Evolutionary conservation across 1,140 invertebrate genomes (phyloP), one percentile per base, ranked within the genome.

Genomic region (Belonocnema kinseyi): DNA sequence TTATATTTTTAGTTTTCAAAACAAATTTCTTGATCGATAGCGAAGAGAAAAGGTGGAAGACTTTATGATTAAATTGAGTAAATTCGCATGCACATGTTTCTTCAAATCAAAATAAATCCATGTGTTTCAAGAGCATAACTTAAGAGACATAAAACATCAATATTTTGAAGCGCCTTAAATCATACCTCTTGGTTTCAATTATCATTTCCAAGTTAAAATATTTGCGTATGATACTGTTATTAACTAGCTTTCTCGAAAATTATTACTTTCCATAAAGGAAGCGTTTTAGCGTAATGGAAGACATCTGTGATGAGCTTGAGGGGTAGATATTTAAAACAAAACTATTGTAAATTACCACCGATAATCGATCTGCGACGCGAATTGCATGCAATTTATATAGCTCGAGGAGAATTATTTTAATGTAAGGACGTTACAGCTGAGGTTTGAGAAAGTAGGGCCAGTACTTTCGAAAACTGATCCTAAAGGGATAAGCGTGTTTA

Each of bases 401-500:
- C 61, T 66, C 6, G 26, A 61, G 58, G 61, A 66, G 61, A 66
- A 66, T 66, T 66, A 33, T 66, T 66, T 66, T 66, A 40, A 46
- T 66, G 33, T 66, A 40, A 66, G 40, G 33, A 26, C 16, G 12
- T 40, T 14, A 61, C 61, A 40, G 26, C 61, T 66, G 61, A 66
- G 61, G 61, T 66, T 66, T 46, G 40, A 66, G 61, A 66, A 66
- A 66, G 61, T 66, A 33, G 26, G 61, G 26, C 26, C 26, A 4
- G 40, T 66, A 66, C 61, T 40, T 66, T 66, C 61, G 16, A 66
- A 40, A 66, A 66, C 3, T 40, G 58, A 66, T 66, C 26, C 21
- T 66, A 13, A 33, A 33, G 16, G 58, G 26, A 66, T 33, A 66
- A 66, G 33, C 16, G 21, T 66, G 14, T 16, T 66, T 66, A 66